Conservation (phyloP, 2,888 invertebrate species). For the Entomobrya multifasciata region DNA sequence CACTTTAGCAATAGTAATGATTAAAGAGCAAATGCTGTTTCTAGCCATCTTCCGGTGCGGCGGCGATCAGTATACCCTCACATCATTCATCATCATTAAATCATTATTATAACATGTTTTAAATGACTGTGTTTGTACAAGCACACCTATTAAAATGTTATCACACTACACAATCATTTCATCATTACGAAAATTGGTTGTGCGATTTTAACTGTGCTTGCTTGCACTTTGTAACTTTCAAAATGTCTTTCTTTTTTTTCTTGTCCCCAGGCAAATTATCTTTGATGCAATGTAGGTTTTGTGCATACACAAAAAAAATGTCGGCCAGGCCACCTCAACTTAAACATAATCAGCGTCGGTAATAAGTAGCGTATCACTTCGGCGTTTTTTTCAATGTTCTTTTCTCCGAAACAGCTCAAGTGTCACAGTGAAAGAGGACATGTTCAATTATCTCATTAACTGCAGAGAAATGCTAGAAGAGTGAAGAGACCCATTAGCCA, state of each 20-base stretch:
- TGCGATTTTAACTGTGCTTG: conserved; percentile 27
- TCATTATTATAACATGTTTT: conserved; percentile 47
- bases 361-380: too few relatives aligned
- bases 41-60: background rate
- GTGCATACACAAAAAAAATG: background rate
- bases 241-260: background rate
- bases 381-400: background rate
- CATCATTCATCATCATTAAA: conserved; percentile 51
- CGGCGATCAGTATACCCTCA: too few relatives aligned
- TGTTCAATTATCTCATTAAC: conserved; percentile 54
- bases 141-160: conserved; percentile 16
- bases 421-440: conserved; percentile 56
- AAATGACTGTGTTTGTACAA: conserved; percentile 34
- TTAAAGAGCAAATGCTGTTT: background rate
- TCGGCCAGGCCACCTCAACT: too few relatives aligned
- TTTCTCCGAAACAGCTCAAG: conserved; percentile 2
- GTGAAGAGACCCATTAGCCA: conserved; percentile 46
- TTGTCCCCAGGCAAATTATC: background rate
- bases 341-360: too few relatives aligned
- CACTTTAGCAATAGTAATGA: background rate
- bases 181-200: conserved; percentile 31
- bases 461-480: background rate
- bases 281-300: conserved; percentile 14
- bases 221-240: background rate
- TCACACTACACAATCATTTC: conserved; percentile 38